A percentile compares a stretch with the other conserved stretches of the same genome.
These are phyloP conservation scores for Heterodera filipjevi DNA, from an alignment of 2,888 invertebrate genomes.

Conservation along the genomic window DNA sequence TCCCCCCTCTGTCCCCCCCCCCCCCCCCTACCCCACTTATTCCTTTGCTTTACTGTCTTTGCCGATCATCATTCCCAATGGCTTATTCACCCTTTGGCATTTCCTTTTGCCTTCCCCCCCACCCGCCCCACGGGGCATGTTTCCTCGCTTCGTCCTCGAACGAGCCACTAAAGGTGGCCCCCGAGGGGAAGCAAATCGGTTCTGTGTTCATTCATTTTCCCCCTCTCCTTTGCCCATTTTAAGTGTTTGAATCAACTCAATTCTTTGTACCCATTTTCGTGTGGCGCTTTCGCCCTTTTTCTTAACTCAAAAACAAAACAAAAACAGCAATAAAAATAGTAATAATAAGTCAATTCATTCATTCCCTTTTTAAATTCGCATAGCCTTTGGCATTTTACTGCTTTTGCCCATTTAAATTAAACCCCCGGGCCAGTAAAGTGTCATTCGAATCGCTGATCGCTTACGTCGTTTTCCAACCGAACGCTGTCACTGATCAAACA, in stretches of 20 bases:
- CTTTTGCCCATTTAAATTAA: neutral
- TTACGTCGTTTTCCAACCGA: neutral
- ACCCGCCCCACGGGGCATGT: neutral
- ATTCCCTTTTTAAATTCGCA: too few species aligned
- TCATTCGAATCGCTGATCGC: neutral
- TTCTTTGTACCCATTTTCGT: neutral
- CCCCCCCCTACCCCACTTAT: neutral
- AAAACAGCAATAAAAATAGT: too few species aligned
- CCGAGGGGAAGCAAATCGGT: neutral
- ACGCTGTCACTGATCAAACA: conserved; percentile 2
- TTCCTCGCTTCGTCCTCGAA: neutral
- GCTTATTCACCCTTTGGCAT: conserved; percentile 6
- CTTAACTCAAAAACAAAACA: too few species aligned
- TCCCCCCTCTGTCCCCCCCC: neutral
- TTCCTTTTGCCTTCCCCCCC: neutral
- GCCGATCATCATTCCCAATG: neutral
- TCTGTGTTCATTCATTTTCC: neutral
- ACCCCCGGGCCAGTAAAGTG: neutral
- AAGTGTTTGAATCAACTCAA: neutral
- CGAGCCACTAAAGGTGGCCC: neutral
- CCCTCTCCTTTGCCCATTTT: neutral
- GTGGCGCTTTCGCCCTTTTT: neutral
- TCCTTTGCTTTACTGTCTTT: neutral
- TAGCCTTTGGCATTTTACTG: neutral
- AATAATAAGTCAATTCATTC: too few species aligned